These are phyloP conservation scores for Drosophila mimica DNA, from an alignment of 2,888 invertebrate species.

Conservation along the genomic window DNA sequence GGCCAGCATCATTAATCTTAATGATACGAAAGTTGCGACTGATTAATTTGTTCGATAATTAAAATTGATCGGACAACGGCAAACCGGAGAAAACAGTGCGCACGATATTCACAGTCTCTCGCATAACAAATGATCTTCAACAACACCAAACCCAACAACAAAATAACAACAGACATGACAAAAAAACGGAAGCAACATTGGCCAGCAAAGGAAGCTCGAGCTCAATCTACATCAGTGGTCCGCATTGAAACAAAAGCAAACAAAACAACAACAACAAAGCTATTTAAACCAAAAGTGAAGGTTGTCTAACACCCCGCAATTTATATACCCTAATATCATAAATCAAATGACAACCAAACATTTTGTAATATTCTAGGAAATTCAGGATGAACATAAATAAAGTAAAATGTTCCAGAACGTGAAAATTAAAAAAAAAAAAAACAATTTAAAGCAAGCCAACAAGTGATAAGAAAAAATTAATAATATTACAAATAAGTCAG, in stretches of 20 bases:
- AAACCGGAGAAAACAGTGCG: slow-evolving; percentile 50
- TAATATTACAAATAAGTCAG: not conserved
- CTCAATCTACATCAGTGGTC: slow-evolving; percentile 47
- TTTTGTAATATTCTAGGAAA: not conserved
- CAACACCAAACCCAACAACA: slow-evolving; percentile 15
- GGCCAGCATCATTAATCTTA: slow-evolving; percentile 76
- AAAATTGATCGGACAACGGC: slow-evolving; percentile 74
- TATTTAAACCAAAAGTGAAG: slow-evolving; percentile 7
- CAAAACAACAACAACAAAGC: slow-evolving; percentile 6
- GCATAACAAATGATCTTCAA: slow-evolving; percentile 70
- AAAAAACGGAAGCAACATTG: slow-evolving; percentile 69
- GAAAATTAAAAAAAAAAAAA: not conserved
- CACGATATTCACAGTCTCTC: slow-evolving; percentile 59
- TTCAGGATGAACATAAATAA: not conserved
- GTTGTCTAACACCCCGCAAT: not conserved
- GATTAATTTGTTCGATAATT: slow-evolving; percentile 80
- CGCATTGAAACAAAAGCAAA: slow-evolving; percentile 13
- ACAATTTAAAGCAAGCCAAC: not conserved
- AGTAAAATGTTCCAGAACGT: not conserved
- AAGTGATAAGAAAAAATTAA: not conserved
- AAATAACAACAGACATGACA: slow-evolving; percentile 17
- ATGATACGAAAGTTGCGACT: slow-evolving; percentile 79
- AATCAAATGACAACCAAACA: not conserved
- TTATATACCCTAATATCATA: slow-evolving; percentile 24
- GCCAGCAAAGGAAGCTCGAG: slow-evolving; percentile 49